Conservation (phyloP, 1,140 invertebrate species). For the Thaumatotibia leucotreta region DNA sequence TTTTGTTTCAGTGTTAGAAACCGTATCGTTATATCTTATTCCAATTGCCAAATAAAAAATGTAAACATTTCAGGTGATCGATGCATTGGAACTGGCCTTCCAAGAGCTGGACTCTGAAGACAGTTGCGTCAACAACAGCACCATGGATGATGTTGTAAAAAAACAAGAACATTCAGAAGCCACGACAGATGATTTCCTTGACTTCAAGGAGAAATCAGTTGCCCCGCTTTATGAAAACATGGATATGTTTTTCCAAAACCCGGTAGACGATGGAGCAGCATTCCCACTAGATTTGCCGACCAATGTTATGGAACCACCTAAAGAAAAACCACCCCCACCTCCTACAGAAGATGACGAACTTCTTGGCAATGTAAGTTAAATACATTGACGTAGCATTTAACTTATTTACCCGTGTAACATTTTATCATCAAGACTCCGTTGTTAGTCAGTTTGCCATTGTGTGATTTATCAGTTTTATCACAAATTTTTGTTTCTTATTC, state of each 20-base stretch:
- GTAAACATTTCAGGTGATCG: slow-evolving; percentile 70
- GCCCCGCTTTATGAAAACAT: slow-evolving; percentile 79
- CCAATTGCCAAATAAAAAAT: not conserved
- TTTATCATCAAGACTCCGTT: not conserved
- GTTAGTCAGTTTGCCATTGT: not conserved
- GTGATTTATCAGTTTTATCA: no score
- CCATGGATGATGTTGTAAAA: slow-evolving; percentile 28
- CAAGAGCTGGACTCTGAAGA: slow-evolving; percentile 78
- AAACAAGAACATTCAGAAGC: slow-evolving; percentile 15
- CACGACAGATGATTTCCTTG: slow-evolving; percentile 24
- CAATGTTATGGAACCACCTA: slow-evolving; percentile 85
- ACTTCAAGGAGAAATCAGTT: slow-evolving; percentile 51
- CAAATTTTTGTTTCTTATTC: no score
- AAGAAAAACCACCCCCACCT: slow-evolving; percentile 91
- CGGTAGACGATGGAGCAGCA: slow-evolving; percentile 34
- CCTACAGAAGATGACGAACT: slow-evolving; percentile 79
- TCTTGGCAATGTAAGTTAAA: slow-evolving; percentile 60
- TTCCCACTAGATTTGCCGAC: slow-evolving; percentile 76
- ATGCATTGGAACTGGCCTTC: slow-evolving; percentile 79
- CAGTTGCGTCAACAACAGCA: slow-evolving; percentile 36
- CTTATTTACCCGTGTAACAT: not conserved
- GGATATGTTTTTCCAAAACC: slow-evolving; percentile 74
- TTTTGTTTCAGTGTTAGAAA: not conserved
- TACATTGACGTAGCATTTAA: not conserved
- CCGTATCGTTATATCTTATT: not conserved